phyloP scores from a whole-genome alignment of 2,797 vertebrate genomes.

The Xiphorhynchus erythropygius region DNA sequence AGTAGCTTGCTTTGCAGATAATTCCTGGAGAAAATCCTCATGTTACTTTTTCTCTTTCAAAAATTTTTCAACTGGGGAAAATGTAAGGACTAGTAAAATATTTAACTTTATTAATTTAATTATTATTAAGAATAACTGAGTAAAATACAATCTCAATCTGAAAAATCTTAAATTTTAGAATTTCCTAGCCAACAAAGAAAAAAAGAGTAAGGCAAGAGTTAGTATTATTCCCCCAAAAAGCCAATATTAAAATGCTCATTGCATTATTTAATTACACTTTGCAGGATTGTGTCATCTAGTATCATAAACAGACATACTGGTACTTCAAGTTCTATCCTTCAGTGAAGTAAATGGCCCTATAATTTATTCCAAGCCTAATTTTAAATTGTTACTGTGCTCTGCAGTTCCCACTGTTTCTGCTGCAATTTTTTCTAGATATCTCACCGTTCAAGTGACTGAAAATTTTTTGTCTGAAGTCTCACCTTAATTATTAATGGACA shows the following conservation, averaged over 20 bases:
- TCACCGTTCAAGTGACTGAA: neutral
- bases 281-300: accelerated
- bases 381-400: neutral
- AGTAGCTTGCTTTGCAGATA: neutral
- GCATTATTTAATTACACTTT: neutral
- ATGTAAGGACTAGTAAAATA: neutral
- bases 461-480: neutral
- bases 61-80: neutral
- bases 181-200: accelerated
- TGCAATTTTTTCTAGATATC: neutral
- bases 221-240: accelerated
- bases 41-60: neutral
- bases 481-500: neutral
- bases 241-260: neutral
- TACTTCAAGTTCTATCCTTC: neutral
- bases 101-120: neutral
- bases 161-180: neutral
- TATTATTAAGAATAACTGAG: neutral
- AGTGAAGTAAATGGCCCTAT: neutral
- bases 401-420: neutral
- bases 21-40: neutral
- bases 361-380: neutral
- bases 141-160: neutral
- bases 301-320: neutral
- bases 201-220: neutral